Evolutionary conservation across 2,888 invertebrate species (phyloP).

Genomic region (Dasypogon diadema): DNA sequence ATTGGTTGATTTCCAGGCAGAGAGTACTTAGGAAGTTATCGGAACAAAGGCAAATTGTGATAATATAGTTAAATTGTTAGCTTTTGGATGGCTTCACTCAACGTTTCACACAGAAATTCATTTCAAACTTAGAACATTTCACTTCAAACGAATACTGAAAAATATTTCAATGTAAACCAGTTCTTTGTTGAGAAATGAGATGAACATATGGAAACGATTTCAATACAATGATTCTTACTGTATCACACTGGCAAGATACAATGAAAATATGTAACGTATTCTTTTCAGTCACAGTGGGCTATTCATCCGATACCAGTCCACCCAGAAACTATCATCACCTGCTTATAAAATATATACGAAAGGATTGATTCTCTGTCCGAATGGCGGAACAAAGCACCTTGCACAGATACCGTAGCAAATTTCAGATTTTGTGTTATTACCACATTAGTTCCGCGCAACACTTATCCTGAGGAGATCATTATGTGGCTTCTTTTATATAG

Average conservation of each 20-base stretch:
- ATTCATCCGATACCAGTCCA: slow-evolving; percentile 34
- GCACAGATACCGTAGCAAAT: slow-evolving; percentile 50
- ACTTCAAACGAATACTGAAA: too few relatives aligned
- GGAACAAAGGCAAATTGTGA: too few relatives aligned
- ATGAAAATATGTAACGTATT: slow-evolving; percentile 38
- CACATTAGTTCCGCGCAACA: slow-evolving; percentile 52
- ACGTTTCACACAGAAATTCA: too few relatives aligned
- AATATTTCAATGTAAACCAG: too few relatives aligned
- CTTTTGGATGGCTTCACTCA: too few relatives aligned
- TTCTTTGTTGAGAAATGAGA: too few relatives aligned
- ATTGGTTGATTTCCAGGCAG: too few relatives aligned
- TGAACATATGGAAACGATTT: slow-evolving; percentile 15
- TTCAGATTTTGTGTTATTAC: slow-evolving; percentile 52
- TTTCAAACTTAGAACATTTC: too few relatives aligned
- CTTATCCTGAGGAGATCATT: slow-evolving; percentile 46
- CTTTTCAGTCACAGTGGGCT: slow-evolving; percentile 26
- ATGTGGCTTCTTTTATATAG: slow-evolving; percentile 45
- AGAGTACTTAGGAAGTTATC: too few relatives aligned
- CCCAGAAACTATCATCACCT: slow-evolving; percentile 38
- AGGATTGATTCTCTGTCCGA: slow-evolving; percentile 47
- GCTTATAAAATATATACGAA: slow-evolving; percentile 43
- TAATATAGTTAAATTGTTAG: too few relatives aligned
- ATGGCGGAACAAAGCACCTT: slow-evolving; percentile 41
- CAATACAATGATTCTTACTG: not conserved
- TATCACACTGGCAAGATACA: slow-evolving; percentile 1